Base-by-base conservation (phyloP, 2,888 invertebrate species). In the Darwinula stevensoni region DNA sequence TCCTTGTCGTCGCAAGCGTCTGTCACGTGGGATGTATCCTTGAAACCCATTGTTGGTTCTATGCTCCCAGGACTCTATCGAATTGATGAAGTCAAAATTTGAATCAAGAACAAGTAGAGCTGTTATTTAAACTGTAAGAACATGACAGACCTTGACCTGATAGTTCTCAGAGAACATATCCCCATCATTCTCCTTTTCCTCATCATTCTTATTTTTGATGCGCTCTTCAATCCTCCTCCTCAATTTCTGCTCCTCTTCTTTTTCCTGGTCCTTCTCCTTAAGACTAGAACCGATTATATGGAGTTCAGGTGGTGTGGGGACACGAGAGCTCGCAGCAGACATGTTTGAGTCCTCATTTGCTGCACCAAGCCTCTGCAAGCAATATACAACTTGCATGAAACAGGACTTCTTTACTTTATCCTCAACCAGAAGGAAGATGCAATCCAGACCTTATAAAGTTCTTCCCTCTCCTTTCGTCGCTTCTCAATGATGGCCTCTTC, bases 1-100 rank as follows among this genome's bases (percentile, higher is more conserved):
- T 99, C 97, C 0, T 88, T 80, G 53, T 99, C 97, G 47, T 99
- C 97, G 94, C 94, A 99, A 50, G 97, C 97, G 50, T 99, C 97
- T 0, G 78, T 86, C 27, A 97, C 59, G 30, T 76, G 75, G 0
- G 88, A 86, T 53, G 78, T 73, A 49, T 84, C 86, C 35, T 51
- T 53, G 12, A 47, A 51, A 27, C 45, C 41, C 36, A 39, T 42
- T 22, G 39, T 38, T 41, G 47, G 46, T 13, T 49, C 57, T 40
- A 63, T 56, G 27, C 63, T 61, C 36, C 57, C 65, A 6, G 71
- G 70, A 33, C 69, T 70, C 70, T 71, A 40, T 18, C 6, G 12
- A 18, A 18, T 6, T 9, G n/a, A 18, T 9, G 22, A 18, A 18
- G n/a, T 9, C 6, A 18, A 18, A 28, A 13, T 9, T n/a, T n/a